phyloP scores from a whole-genome alignment of 2,797 vertebrate species.

The Pantherophis alleghaniensis region DNA sequence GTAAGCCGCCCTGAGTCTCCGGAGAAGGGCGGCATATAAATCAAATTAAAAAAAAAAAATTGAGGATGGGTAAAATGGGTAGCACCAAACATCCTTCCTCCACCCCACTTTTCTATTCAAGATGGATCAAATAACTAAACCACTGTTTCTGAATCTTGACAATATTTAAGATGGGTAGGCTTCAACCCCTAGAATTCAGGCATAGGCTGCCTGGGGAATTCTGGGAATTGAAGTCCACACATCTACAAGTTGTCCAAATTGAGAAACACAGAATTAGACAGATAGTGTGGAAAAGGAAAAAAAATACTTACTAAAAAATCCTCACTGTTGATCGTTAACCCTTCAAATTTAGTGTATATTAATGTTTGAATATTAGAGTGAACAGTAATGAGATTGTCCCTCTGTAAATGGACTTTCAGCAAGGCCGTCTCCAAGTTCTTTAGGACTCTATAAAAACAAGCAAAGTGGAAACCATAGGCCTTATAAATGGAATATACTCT shows the following conservation, averaged over 20 bases:
- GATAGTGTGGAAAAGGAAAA: background rate
- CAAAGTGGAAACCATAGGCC: no score
- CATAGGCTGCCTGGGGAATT: background rate
- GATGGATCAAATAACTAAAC: background rate
- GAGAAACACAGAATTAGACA: background rate
- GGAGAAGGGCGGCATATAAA: no score
- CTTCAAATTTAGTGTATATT: background rate
- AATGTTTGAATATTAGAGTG: background rate
- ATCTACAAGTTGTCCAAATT: background rate
- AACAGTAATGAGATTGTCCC: background rate
- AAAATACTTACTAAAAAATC: background rate
- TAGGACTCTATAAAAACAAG: background rate
- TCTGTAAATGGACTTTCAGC: background rate
- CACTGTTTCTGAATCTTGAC: background rate
- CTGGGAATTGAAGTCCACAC: background rate
- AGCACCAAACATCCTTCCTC: background rate
- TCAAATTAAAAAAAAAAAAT: no score
- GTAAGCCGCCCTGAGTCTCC: no score
- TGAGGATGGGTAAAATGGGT: no score
- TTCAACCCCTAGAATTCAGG: background rate
- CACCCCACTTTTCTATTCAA: background rate
- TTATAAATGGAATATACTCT: no score
- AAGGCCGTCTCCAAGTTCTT: background rate
- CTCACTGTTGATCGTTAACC: background rate
- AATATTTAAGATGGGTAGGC: background rate